phyloP scores from a whole-genome alignment of 2,888 invertebrate genomes.

The Sipunculus nudus region DNA sequence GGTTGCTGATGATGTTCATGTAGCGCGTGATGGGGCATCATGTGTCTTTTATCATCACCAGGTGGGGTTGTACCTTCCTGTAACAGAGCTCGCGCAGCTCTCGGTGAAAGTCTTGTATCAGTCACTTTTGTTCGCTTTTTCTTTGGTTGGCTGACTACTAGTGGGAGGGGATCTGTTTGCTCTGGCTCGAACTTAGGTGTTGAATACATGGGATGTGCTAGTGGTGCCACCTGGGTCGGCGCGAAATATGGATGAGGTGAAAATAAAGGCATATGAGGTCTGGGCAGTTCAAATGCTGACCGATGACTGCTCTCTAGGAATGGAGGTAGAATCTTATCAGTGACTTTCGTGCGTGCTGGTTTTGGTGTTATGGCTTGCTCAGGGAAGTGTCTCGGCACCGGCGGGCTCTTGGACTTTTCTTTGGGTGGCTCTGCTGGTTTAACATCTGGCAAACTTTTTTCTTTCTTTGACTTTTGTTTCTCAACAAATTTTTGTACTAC shows the following conservation, averaged over 20 bases:
- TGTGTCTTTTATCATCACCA: background rate
- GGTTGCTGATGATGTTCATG: conserved; percentile 13
- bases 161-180: conserved; percentile 82
- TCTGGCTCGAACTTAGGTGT: conserved; percentile 52
- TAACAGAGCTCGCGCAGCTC: conserved; percentile 58
- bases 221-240: conserved; percentile 75
- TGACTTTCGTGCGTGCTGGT: conserved; percentile 26
- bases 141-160: conserved; percentile 91
- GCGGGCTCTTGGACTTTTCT: no score
- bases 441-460: conserved; percentile 1
- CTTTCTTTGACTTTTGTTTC: conserved; percentile 22
- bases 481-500: conserved; percentile 78
- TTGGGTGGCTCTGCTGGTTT: conserved; percentile 6
- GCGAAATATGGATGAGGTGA: conserved; percentile 73
- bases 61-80: conserved; percentile 64
- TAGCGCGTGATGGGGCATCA: background rate
- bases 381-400: background rate
- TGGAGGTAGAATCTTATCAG: conserved; percentile 34
- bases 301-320: conserved; percentile 27
- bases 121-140: conserved; percentile 97
- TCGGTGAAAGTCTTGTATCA: conserved; percentile 64
- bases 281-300: conserved; percentile 45
- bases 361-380: conserved; percentile 11
- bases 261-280: conserved; percentile 64
- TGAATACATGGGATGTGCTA: conserved; percentile 33